Base-by-base conservation (phyloP, 1,140 invertebrate species). In the Bombus sibiricus region DNA sequence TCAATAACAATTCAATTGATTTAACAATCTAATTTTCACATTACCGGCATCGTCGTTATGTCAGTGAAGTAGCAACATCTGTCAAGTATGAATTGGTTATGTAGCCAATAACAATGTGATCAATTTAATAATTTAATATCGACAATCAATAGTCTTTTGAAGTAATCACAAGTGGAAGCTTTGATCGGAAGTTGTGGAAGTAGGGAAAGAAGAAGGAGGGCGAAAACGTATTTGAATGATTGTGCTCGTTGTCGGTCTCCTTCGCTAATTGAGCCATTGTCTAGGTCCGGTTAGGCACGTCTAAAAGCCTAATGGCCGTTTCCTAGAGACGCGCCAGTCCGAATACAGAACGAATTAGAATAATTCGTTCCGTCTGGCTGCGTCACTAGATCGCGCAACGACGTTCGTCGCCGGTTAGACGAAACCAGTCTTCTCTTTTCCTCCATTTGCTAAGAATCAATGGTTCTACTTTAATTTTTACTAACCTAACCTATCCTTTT, bases 311-410 rank as follows among this genome's bases (percentile, higher is more conserved):
- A 93, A 93, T 93, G 82, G 90, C 89, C 91, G 91, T 89, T 93
- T 93, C 91, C 93, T 93, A 92, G 92, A 92, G 91, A 92, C 91
- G 87, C 86, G 88, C 89, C 91, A 85, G 92, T 90, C 92, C 91
- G 90, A 92, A 92, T 93, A 91, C 90, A 86, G 86, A 87, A 91
- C 92, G 87, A 92, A 93, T 94, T 94, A 93, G 93, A 94, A 94
- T 93, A 93, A 94, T 94, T 94, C 92, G 93, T 93, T 93, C 90
- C 91, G 92, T 93, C 92, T 93, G 92, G 91, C 89, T 89, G 92
- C 89, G 83, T 93, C 89, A 90, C 85, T 86, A 86, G 34, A 78
- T 64, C 72, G 73, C 47, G 41, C 32, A 47, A 80, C 86, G 73
- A 73, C 59, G 53, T 62, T 72, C 15, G 13, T 32, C 18, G 66